Percentiles rank a stretch among this genome's conserved stretches.
Conservation (phyloP, 2,888 invertebrate genomes). For the Fissipunctia ypsillon region DNA sequence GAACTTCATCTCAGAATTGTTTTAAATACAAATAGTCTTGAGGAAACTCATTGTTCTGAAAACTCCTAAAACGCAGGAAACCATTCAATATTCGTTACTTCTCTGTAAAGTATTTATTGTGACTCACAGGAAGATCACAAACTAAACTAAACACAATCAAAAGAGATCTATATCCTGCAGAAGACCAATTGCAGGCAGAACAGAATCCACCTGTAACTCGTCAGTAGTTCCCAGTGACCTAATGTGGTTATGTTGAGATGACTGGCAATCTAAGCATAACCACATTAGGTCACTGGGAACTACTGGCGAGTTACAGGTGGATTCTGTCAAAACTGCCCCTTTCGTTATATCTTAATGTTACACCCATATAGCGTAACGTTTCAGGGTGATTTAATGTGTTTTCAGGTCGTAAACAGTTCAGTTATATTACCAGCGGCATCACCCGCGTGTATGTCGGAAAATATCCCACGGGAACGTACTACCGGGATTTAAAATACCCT, state of each 20-base stretch:
- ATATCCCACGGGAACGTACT: too few relatives aligned
- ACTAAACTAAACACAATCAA: too few relatives aligned
- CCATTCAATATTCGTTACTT: background rate
- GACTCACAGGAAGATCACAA: too few relatives aligned
- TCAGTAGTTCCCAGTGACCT: constrained; percentile 2
- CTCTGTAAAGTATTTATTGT: too few relatives aligned
- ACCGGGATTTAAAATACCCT: too few relatives aligned
- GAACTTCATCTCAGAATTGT: background rate
- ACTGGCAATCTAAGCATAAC: constrained; percentile 23
- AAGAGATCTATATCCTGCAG: background rate
- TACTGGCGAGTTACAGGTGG: constrained; percentile 4
- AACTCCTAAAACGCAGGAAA: background rate
- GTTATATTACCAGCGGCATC: too few relatives aligned
- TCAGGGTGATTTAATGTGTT: too few relatives aligned
- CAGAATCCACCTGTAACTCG: constrained; percentile 8
- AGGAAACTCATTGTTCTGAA: background rate
- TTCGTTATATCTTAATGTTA: too few relatives aligned
- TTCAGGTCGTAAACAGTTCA: too few relatives aligned
- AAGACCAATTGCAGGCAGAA: background rate
- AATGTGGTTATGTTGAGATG: constrained; percentile 27
- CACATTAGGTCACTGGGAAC: constrained; percentile 19
- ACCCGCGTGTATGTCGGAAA: too few relatives aligned
- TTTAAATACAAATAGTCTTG: background rate
- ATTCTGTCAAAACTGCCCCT: too few relatives aligned
- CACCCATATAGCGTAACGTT: too few relatives aligned